Evolutionary conservation across 2,888 invertebrate species (phyloP), one percentile per base, ranked within the genome.

Genomic region (Microctonus aethiopoides): DNA sequence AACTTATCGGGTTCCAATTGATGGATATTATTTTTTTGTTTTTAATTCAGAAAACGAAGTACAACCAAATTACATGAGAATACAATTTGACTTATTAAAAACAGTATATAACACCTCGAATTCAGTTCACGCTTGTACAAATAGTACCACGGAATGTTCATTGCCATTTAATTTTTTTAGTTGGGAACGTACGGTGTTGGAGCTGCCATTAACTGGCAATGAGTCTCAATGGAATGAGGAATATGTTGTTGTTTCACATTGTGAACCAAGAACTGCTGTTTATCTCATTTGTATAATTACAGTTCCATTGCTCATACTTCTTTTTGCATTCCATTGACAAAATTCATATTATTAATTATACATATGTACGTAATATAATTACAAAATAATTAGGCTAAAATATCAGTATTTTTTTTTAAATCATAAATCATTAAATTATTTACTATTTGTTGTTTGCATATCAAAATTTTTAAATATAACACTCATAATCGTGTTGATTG

Each of bases 11-110:
- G 92, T 94, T 0, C 92, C 93, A 61, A 88, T 89, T 0, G 92
- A 93, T 77, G 94, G 94, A 7, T 94, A 94, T 84, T 94, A 94
- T 80, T 94, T 94, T 87, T 94, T 94, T 87, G 92, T 94, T 0
- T 94, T 94, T 87, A 93, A 92, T 83, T 94, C 94, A 6, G 94
- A 94, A 83, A 94, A 94, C 81, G 94, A 94, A 79, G 89, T 92
- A 0, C 91, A 93, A 81, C 87, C 89, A 7, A 94, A 93, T 86
- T 92, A 90, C 83, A 89, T 94, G 34, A 87, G 91, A 22, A 91
- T 93, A 0, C 89, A 89, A 60, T 92, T 94, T 82, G 89, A 92
- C 64, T 88, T 94, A 0, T 89, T 92, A 80, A 93, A 93, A 87
- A 91, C 91, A 0, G 87, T 91, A 7, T 94, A 94, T 83, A 90